These are phyloP conservation scores for Macrocentrus cingulum DNA, from an alignment of 1,140 invertebrate species.

Conservation along the genomic window DNA sequence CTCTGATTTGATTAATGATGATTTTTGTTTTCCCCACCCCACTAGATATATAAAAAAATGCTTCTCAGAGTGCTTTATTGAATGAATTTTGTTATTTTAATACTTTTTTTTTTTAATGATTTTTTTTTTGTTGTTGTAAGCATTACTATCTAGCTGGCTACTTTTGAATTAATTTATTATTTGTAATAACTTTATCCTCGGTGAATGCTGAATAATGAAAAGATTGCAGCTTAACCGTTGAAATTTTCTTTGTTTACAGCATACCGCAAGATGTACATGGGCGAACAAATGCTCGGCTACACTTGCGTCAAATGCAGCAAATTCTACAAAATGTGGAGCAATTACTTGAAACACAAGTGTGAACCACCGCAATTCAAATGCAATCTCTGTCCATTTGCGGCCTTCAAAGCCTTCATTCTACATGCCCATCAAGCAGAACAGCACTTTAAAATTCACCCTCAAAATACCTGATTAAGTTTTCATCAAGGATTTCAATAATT, in stretches of 20 bases:
- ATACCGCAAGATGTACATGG: slow-evolving; percentile 58
- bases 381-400: slow-evolving; percentile 53
- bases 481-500: background rate
- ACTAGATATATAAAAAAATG: slow-evolving; percentile 10
- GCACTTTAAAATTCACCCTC: slow-evolving; percentile 54
- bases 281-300: slow-evolving; percentile 57
- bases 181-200: background rate
- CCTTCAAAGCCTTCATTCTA: slow-evolving; percentile 57
- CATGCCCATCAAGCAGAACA: slow-evolving; percentile 58
- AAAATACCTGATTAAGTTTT: slow-evolving; percentile 42
- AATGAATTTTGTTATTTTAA: slow-evolving; percentile 26
- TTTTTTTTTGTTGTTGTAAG: too few relatives aligned
- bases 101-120: too few relatives aligned
- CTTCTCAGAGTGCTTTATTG: slow-evolving; percentile 28
- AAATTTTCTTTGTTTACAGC: slow-evolving; percentile 50
- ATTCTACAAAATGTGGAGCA: slow-evolving; percentile 61
- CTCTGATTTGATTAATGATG: too few relatives aligned
- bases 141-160: background rate
- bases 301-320: slow-evolving; percentile 59
- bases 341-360: slow-evolving; percentile 59
- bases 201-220: background rate
- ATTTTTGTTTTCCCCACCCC: background rate
- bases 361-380: slow-evolving; percentile 58
- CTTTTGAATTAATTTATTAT: slow-evolving; percentile 9
- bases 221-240: slow-evolving; percentile 9